Percentiles rank a stretch among this genome's conserved stretches.
These are phyloP conservation scores for Orthosia gothica DNA, from an alignment of 2,888 invertebrate species.

Conservation along the genomic window DNA sequence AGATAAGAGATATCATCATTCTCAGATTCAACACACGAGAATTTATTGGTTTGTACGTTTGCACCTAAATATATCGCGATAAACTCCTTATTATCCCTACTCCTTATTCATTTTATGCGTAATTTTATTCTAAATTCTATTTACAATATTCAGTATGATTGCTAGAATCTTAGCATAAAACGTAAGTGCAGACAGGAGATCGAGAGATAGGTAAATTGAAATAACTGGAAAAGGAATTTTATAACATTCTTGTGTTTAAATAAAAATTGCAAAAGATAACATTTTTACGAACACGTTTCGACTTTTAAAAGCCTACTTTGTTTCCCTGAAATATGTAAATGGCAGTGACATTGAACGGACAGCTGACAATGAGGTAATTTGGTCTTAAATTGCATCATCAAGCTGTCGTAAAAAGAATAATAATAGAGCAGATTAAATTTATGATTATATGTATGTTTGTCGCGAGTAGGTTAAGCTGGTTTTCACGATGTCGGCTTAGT, in stretches of 20 bases:
- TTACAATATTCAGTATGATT: conserved; percentile 20
- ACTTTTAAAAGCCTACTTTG: conserved; percentile 46
- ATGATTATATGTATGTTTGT: conserved; percentile 18
- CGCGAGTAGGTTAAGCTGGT: background rate
- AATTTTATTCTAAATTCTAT: conserved; percentile 22
- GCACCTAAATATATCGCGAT: conserved; percentile 30
- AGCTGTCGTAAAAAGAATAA: conserved; percentile 37
- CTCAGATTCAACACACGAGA: conserved; percentile 32
- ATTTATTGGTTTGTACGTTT: conserved; percentile 52
- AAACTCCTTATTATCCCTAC: background rate
- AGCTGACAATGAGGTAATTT: conserved; percentile 76
- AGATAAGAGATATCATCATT: conserved; percentile 47
- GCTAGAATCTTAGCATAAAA: conserved; percentile 23
- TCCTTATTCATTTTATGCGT: conserved; percentile 27
- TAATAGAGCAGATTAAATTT: conserved; percentile 1
- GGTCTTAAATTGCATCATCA: conserved; percentile 82
- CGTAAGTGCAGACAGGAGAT: conserved; percentile 24
- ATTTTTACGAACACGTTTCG: conserved; percentile 35
- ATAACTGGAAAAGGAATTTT: conserved; percentile 37
- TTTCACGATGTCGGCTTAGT: background rate
- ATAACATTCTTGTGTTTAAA: conserved; percentile 16
- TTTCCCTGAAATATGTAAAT: conserved; percentile 64
- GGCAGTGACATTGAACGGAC: conserved; percentile 71
- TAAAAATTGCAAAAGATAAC: conserved; percentile 22
- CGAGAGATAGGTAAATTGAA: conserved; percentile 37